Percentiles rank a stretch among this genome's conserved stretches.
Conservation (phyloP, 37 sponge, comb jelly and placozoan genomes). For the Aplysina aerophoba region DNA sequence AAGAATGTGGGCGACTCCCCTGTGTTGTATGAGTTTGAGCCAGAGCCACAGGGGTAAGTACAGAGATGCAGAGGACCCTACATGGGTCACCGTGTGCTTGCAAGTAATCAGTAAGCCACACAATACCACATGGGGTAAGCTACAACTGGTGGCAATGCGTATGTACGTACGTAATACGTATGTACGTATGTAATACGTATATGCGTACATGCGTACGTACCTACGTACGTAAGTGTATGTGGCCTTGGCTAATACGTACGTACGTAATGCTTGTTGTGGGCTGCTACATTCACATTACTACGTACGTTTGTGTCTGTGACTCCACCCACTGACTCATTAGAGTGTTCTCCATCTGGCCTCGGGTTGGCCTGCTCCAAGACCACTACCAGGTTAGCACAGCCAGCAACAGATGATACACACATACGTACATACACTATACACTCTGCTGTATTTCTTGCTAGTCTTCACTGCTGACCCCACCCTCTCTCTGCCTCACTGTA, state of each 20-base stretch:
- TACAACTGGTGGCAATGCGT: neutral
- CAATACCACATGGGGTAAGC: neutral
- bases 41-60: conserved; percentile 65
- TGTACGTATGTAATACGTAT: neutral
- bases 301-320: too few relatives aligned
- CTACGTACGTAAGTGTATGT: too few relatives aligned
- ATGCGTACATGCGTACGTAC: neutral
- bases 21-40: conserved; percentile 65
- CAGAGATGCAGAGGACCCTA: neutral
- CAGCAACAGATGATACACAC: too few relatives aligned
- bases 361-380: conserved; percentile 51
- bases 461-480: too few relatives aligned
- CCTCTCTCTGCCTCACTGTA: neutral
- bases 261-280: too few relatives aligned
- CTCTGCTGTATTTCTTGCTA: too few relatives aligned
- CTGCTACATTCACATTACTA: too few relatives aligned
- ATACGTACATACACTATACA: too few relatives aligned
- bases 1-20: conserved; percentile 80
- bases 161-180: neutral
- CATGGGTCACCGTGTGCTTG: neutral
- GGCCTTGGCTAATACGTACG: too few relatives aligned
- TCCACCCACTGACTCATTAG: too few relatives aligned
- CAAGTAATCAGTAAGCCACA: too few relatives aligned
- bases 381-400: conserved; percentile 13
- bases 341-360: conserved; percentile 61